phyloP scores from a whole-genome alignment of 2,797 vertebrate species.

The Etheostoma perlongum region DNA sequence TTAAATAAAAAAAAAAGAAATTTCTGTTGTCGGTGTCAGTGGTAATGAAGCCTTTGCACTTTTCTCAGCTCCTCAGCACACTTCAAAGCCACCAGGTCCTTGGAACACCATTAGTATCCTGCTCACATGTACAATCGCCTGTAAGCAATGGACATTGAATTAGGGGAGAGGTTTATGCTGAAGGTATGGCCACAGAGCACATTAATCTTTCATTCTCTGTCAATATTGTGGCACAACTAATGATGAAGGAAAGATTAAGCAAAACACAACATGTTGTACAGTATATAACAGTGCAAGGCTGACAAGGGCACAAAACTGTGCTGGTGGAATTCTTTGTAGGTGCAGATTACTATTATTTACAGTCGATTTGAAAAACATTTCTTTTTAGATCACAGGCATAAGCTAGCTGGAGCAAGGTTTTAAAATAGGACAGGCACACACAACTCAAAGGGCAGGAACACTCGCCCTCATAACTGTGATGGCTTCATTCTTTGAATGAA shows the following conservation, averaged over 20 bases:
- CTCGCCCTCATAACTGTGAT: conserved; percentile 6
- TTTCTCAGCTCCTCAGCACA: conserved; percentile 46
- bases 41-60: conserved; percentile 33
- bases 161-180: conserved; percentile 73
- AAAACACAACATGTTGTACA: conserved; percentile 50
- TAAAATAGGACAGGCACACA: conserved; percentile 23
- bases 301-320: conserved; percentile 36
- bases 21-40: conserved; percentile 13
- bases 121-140: conserved; percentile 68
- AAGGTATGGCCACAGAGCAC: conserved; percentile 69
- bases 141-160: conserved; percentile 77
- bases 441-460: conserved; percentile 26
- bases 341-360: conserved; percentile 38
- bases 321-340: conserved; percentile 13
- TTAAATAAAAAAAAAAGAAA: too few species aligned
- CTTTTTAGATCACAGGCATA: conserved; percentile 9
- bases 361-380: conserved; percentile 10
- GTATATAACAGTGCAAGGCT: conserved; percentile 36
- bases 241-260: conserved; percentile 67
- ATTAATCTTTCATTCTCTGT: conserved; percentile 79
- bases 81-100: conserved; percentile 71
- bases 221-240: conserved; percentile 71
- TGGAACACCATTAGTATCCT: conserved; percentile 76
- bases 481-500: conserved; percentile 45
- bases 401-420: conserved; percentile 14